Evolutionary conservation across 2,797 vertebrate species (phyloP).

Genomic region (Heliangelus exortis): DNA sequence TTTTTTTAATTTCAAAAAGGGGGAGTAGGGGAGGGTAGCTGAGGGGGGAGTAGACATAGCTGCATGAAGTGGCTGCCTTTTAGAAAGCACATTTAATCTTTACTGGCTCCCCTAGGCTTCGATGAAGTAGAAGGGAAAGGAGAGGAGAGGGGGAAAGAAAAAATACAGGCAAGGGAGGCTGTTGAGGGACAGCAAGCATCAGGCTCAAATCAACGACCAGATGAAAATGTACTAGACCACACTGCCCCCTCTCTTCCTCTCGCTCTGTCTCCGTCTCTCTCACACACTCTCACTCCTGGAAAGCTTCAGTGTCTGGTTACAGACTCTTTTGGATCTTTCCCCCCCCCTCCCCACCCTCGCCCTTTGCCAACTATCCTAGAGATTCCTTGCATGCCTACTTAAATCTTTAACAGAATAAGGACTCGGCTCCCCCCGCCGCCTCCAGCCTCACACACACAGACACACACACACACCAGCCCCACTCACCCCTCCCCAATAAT

Average conservation of each 20-base stretch:
- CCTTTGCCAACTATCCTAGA: conserved; percentile 75
- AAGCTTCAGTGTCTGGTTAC: conserved; percentile 79
- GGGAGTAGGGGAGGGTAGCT: conserved; percentile 62
- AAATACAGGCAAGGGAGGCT: conserved; percentile 82
- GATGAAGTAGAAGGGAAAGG: conserved; percentile 81
- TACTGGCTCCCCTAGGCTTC: conserved; percentile 91
- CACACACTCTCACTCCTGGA: conserved; percentile 76
- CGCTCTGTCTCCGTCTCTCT: conserved; percentile 81
- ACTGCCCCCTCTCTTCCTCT: conserved; percentile 89
- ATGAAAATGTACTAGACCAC: conserved; percentile 83
- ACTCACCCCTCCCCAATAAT: conserved; percentile 40
- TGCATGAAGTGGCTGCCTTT: conserved; percentile 93
- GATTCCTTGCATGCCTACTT: conserved; percentile 78
- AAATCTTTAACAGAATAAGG: conserved; percentile 75
- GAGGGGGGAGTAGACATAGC: conserved; percentile 85
- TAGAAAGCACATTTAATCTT: conserved; percentile 97
- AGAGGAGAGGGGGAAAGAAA: conserved; percentile 66
- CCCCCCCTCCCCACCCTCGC: conserved; percentile 40
- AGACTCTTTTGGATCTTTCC: conserved; percentile 67
- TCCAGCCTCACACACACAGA: conserved; percentile 16
- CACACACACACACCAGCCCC: background rate
- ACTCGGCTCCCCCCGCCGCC: conserved; percentile 63
- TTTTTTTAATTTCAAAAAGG: conserved; percentile 49
- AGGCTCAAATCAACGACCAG: conserved; percentile 90
- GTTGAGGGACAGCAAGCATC: conserved; percentile 84